Conservation (phyloP, 2,113 vertebrate species). For the Sapajus apella region DNA sequence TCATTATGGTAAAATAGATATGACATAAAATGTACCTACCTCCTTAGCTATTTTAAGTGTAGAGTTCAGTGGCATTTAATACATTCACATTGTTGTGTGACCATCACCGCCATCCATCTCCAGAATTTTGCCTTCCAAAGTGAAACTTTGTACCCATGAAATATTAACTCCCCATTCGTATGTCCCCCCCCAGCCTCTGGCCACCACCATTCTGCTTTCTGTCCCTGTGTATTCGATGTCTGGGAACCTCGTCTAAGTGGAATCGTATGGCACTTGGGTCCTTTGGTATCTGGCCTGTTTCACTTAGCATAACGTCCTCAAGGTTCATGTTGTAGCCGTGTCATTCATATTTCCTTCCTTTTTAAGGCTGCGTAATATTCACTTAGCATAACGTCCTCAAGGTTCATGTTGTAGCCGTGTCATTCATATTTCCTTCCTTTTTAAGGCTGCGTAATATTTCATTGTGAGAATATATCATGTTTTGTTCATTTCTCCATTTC, state of each 20-base stretch:
- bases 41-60: background rate
- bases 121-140: background rate
- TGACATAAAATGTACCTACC: background rate
- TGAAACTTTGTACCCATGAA: background rate
- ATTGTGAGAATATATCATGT: rapidly evolving
- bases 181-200: background rate
- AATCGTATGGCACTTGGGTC: background rate
- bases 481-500: background rate
- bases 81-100: too few species aligned
- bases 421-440: background rate
- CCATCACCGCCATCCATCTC: background rate
- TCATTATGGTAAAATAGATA: background rate
- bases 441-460: background rate
- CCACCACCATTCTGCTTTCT: background rate
- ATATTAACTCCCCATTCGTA: background rate
- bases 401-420: background rate
- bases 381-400: background rate
- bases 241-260: rapidly evolving
- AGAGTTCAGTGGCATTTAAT: too few species aligned
- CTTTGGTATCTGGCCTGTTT: background rate
- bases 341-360: background rate
- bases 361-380: background rate
- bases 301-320: background rate
- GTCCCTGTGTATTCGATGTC: rapidly evolving
- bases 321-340: background rate